Percentiles rank a stretch among this genome's conserved stretches.
phyloP scores from a whole-genome alignment of 2,797 vertebrate genomes.

The Euthynnus affinis region DNA sequence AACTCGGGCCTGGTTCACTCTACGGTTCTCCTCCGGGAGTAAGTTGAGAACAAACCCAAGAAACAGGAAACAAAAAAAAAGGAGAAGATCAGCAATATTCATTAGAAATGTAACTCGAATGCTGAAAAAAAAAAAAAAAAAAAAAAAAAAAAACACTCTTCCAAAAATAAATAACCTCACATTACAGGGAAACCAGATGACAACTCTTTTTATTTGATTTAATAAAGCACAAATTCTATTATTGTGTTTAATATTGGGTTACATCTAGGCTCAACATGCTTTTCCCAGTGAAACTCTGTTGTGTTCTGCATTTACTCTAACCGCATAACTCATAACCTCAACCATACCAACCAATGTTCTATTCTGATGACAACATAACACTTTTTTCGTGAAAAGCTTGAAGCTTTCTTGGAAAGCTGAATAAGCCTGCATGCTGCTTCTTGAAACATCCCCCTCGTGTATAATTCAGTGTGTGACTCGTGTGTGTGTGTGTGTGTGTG shows the following conservation, averaged over 20 bases:
- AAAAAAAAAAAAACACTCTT: too few relatives aligned
- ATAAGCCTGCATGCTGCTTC: slow-evolving; percentile 34
- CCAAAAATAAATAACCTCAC: background rate
- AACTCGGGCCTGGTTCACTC: background rate
- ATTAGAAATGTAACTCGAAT: background rate
- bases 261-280: background rate
- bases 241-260: background rate
- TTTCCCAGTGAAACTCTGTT: slow-evolving; percentile 9
- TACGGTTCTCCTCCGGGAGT: slow-evolving; percentile 4
- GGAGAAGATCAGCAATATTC: slow-evolving; percentile 15
- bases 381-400: slow-evolving; percentile 16
- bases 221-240: background rate
- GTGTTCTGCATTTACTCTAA: slow-evolving; percentile 31
- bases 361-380: background rate
- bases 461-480: slow-evolving; percentile 6
- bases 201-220: background rate
- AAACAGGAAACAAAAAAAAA: slow-evolving; percentile 59
- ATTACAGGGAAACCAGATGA: background rate
- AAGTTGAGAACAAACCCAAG: slow-evolving; percentile 9
- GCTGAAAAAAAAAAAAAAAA: too few relatives aligned
- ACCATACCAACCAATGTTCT: background rate
- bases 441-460: slow-evolving; percentile 21
- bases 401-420: slow-evolving; percentile 30
- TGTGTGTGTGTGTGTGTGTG: slow-evolving; percentile 12
- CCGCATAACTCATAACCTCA: slow-evolving; percentile 28